phyloP scores from a whole-genome alignment of 2,113 vertebrate genomes.

The Notothenia rossii region DNA sequence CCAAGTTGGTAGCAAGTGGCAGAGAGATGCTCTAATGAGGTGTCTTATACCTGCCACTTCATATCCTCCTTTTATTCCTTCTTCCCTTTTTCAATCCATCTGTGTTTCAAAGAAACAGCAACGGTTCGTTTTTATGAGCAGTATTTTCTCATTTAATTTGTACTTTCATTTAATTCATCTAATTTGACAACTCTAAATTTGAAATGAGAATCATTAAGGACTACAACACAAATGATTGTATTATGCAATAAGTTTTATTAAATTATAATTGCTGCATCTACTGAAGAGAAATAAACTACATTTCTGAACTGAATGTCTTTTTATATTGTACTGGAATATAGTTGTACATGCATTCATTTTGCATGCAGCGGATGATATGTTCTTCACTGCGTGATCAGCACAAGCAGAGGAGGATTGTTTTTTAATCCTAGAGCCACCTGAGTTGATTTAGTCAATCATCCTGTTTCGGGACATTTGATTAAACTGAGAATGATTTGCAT shows the following conservation, averaged over 20 bases:
- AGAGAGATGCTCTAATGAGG: conserved; percentile 51
- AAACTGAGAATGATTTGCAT: conserved; percentile 47
- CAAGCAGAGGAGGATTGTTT: conserved; percentile 28
- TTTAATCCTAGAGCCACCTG: conserved; percentile 26
- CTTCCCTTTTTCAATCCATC: conserved; percentile 13
- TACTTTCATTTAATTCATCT: background rate
- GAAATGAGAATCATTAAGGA: background rate
- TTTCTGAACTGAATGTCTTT: background rate
- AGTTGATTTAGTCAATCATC: conserved; percentile 28
- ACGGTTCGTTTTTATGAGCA: background rate
- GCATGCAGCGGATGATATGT: conserved; percentile 1
- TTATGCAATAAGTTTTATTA: background rate
- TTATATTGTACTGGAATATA: background rate
- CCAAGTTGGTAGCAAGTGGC: conserved; percentile 32
- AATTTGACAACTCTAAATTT: background rate
- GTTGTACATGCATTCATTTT: background rate
- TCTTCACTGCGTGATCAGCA: conserved; percentile 11
- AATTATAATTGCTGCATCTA: background rate
- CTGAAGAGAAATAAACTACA: background rate
- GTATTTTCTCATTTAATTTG: background rate
- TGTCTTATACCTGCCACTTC: conserved; percentile 52
- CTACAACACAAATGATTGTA: background rate
- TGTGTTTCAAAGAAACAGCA: background rate
- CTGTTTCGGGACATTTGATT: conserved; percentile 48
- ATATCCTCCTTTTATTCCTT: conserved; percentile 23